Conservation (phyloP, 2,797 vertebrate genomes). For the Denticeps clupeoides region DNA sequence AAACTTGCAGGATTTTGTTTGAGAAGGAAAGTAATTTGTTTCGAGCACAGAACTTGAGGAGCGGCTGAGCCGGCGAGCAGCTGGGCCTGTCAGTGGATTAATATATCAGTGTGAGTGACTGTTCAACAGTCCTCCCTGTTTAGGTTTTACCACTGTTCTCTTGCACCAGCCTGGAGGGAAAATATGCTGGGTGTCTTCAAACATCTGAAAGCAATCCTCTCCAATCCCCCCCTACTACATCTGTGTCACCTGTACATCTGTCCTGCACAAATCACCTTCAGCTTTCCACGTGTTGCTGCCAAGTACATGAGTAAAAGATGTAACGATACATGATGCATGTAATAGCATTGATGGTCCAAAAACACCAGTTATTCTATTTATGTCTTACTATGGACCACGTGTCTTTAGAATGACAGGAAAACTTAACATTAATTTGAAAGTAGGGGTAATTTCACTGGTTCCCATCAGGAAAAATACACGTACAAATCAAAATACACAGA, state of each 20-base stretch:
- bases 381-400: no score
- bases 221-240: neutral
- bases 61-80: conserved; percentile 36
- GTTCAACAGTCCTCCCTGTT: conserved; percentile 22
- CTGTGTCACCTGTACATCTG: conserved; percentile 7
- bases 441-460: no score
- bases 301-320: no score
- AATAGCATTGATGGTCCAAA: no score
- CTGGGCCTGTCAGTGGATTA: conserved; percentile 57
- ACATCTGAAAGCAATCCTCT: conserved; percentile 15
- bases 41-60: conserved; percentile 12
- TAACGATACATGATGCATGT: no score
- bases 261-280: neutral
- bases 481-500: no score
- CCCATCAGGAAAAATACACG: no score
- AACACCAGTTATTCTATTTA: no score
- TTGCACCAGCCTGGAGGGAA: neutral
- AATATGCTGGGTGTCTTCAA: conserved; percentile 21
- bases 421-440: no score
- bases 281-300: no score
- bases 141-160: neutral
- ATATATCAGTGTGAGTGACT: conserved; percentile 56
- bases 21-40: conserved; percentile 48
- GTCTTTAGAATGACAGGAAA: no score
- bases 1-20: conserved; percentile 23